phyloP scores from a whole-genome alignment of 1,140 invertebrate species.

The Papilio glaucus region DNA sequence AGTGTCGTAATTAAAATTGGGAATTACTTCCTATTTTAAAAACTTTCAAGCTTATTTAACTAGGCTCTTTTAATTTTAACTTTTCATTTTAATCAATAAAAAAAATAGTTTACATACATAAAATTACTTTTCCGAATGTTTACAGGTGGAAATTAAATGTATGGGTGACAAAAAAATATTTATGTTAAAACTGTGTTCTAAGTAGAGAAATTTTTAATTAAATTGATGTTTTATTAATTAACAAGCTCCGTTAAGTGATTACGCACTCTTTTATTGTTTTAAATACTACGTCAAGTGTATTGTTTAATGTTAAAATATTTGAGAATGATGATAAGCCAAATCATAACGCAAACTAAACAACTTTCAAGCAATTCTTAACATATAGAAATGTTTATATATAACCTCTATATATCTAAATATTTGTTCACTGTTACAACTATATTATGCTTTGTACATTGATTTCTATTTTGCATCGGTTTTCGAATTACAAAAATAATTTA shows the following conservation, averaged over 20 bases:
- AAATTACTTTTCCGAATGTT: no score
- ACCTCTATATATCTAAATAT: constrained; percentile 10
- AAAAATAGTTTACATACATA: no score
- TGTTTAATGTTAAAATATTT: not conserved
- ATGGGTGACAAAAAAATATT: no score
- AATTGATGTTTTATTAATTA: not conserved
- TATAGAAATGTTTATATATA: not conserved
- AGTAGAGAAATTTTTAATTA: not conserved
- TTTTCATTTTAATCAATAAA: no score
- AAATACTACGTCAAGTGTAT: not conserved
- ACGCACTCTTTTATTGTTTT: not conserved
- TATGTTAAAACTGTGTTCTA: no score
- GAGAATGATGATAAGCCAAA: not conserved
- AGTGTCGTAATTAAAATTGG: no score
- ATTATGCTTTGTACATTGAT: constrained; percentile 32
- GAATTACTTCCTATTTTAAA: no score
- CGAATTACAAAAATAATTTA: not conserved
- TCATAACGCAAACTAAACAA: not conserved
- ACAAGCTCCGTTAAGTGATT: not conserved
- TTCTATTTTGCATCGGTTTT: not conserved
- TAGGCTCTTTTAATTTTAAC: no score
- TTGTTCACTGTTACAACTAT: constrained; percentile 28
- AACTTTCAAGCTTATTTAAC: no score
- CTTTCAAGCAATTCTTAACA: not conserved
- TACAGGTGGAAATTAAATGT: no score